Conservation (phyloP, 1,140 invertebrate genomes). For the Philotrypesis tridentata region DNA sequence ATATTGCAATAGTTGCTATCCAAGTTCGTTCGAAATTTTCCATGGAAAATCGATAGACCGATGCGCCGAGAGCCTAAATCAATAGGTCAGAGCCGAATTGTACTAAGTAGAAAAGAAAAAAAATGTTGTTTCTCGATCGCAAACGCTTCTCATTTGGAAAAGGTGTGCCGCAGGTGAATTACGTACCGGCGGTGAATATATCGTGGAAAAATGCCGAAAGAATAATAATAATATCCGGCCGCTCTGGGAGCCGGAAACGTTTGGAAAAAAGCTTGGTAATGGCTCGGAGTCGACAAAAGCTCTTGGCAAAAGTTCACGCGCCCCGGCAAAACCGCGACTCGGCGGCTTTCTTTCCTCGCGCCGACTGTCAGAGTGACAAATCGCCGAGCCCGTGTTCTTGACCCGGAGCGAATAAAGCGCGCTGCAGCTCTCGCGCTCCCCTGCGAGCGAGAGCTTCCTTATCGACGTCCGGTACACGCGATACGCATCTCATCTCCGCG, state of each 20-base stretch:
- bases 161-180: not conserved
- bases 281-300: not conserved
- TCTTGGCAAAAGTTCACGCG: constrained; percentile 14
- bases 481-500: not conserved
- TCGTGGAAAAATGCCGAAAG: not conserved
- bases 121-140: too few species aligned
- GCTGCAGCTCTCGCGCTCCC: too few species aligned
- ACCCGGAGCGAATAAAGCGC: not conserved
- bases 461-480: constrained; percentile 28
- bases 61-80: not conserved
- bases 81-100: too few species aligned
- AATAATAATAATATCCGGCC: not conserved
- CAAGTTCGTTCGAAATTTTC: not conserved
- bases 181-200: too few species aligned
- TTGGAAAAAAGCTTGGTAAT: not conserved
- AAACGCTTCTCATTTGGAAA: not conserved
- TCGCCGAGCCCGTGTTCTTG: not conserved
- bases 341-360: not conserved
- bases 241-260: too few species aligned
- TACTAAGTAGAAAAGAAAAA: too few species aligned
- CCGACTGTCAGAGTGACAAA: not conserved
- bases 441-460: constrained; percentile 2
- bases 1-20: not conserved
- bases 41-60: not conserved
- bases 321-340: not conserved